phyloP scores from a whole-genome alignment of 2,113 vertebrate species.

The Opisthocomus hoazin region DNA sequence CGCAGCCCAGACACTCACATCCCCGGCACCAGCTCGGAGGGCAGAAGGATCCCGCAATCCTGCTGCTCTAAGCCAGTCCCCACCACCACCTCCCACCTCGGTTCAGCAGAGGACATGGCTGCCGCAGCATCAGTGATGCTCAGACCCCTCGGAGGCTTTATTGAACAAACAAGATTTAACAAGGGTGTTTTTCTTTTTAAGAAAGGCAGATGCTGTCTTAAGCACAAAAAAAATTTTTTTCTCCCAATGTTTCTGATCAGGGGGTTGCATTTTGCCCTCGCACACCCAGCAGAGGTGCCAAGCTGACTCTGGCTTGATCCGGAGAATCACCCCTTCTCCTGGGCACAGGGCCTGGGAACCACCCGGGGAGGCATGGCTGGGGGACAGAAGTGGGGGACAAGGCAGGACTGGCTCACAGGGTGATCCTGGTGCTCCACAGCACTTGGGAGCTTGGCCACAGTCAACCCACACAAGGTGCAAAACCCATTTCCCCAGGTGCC shows the following conservation, averaged over 20 bases:
- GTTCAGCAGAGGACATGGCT: not conserved
- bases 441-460: not conserved
- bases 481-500: not conserved
- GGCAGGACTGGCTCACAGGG: not conserved
- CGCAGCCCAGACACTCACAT: accelerated
- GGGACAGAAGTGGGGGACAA: not conserved
- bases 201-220: not conserved
- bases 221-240: not conserved
- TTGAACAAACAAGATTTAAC: not conserved
- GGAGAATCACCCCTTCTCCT: not conserved
- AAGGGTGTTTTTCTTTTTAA: not conserved
- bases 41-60: not conserved
- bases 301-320: not conserved
- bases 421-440: not conserved
- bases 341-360: not conserved
- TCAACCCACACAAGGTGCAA: accelerated
- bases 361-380: not conserved
- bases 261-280: not conserved
- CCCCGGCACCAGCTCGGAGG: not conserved
- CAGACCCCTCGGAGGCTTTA: not conserved
- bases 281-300: not conserved
- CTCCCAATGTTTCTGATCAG: not conserved
- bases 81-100: accelerated
- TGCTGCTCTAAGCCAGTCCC: not conserved
- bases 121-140: not conserved